Conservation (phyloP, 2,797 vertebrate genomes). For the Enteromius trimaculatus region DNA sequence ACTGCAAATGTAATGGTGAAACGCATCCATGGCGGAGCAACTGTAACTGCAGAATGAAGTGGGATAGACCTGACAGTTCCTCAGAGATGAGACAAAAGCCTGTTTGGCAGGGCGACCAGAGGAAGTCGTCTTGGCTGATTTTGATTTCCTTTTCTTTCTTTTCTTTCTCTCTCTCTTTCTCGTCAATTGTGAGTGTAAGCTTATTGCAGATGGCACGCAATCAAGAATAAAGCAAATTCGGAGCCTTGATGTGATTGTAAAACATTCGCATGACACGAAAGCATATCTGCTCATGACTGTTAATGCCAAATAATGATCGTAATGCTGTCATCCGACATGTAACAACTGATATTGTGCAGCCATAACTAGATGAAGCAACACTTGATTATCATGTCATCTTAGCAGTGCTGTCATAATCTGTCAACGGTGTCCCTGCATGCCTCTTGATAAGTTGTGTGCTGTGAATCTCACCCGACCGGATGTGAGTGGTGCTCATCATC, state of each 20-base stretch:
- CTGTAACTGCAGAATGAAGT: conserved; percentile 57
- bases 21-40: conserved; percentile 43
- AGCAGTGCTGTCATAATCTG: conserved; percentile 53
- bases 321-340: conserved; percentile 48
- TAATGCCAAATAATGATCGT: conserved; percentile 46
- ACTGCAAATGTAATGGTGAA: conserved; percentile 63
- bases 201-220: conserved; percentile 47
- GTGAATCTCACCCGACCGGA: conserved; percentile 51
- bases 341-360: conserved; percentile 47
- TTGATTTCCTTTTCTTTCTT: conserved; percentile 20
- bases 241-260: conserved; percentile 44
- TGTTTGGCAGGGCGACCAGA: conserved; percentile 43
- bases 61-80: conserved; percentile 57
- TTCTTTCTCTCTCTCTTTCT: not conserved
- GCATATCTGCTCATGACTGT: conserved; percentile 46
- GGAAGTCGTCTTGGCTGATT: conserved; percentile 46
- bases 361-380: conserved; percentile 39
- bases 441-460: conserved; percentile 51
- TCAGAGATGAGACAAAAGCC: conserved; percentile 57
- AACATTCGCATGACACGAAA: conserved; percentile 57
- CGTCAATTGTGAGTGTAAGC: conserved; percentile 19
- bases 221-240: conserved; percentile 39
- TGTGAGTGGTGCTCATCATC: conserved; percentile 53
- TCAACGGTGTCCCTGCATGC: conserved; percentile 54
- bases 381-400: conserved; percentile 53